Evolutionary conservation across 2,797 vertebrate species (phyloP), one percentile per base, ranked within the genome.

Genomic region (Paratrypauchen microcephalus): DNA sequence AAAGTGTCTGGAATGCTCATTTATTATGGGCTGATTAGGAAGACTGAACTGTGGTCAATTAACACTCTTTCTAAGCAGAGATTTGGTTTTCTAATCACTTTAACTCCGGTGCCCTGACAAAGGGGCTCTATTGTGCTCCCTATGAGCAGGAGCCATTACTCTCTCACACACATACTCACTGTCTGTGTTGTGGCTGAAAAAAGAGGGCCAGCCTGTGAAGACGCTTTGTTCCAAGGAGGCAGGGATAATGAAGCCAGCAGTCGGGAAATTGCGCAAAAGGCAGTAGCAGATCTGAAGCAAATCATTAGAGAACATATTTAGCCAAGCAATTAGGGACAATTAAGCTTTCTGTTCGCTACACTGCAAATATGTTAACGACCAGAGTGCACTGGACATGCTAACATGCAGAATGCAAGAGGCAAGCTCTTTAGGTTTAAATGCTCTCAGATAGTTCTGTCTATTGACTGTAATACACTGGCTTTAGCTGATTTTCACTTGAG

Each of bases 251-350:
- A 95, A 95, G 92, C 92, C 87, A 81, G 93, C 91, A 93, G 94
- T 92, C 87, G 93, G 93, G 93, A 95, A 94, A 94, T 95, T 93
- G 92, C 69, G 87, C 90, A 89, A 90, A 93, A 93, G 92, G 92
- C 93, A 94, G 93, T 93, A 94, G 94, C 93, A 95, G 94, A 95
- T 92, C 90, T 91, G 92, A 82, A 90, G 92, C 92, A 91, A 95
- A 93, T 95, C 94, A 94, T 93, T 94, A 93, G 92, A 94, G 92
- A 94, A 95, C 92, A 93, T 94, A 95, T 96, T 94, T 94, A 95
- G 93, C 91, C 82, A 91, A 93, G 88, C 95, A 95, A 96, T 96
- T 96, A 95, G 94, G 93, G 94, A 93, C 95, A 95, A 95, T 96
- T 96, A 95, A 95, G 95, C 94, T 95, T 95, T 92, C 94, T 95